Base-by-base conservation (phyloP, 2,888 invertebrate genomes). In the Penaeus monodon region DNA sequence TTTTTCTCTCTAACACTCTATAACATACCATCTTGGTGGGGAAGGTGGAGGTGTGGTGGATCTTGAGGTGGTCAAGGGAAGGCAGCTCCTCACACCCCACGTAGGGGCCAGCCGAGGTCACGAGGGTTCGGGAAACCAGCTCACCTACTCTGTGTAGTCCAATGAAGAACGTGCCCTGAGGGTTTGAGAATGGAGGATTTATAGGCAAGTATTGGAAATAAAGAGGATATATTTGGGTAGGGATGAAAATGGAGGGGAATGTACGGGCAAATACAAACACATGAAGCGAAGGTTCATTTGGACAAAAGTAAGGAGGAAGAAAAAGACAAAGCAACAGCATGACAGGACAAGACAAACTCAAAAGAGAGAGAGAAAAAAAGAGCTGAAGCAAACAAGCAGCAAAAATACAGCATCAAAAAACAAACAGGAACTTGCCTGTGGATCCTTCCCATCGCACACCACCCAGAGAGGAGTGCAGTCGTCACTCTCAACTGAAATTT, bases 401-500 rank as follows among this genome's bases (percentile, higher is more conserved):
- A 70, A 70, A 1, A 70, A 17, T 14, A 14, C 2, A 70, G 33
- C 22, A 70, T 20, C 6, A 70, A 29, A 70, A n/a, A 70, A 70
- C 14, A 70, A 29, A 77, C 57, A 29, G 44, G 64, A 66, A 66
- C 79, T 84, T 68, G 80, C 87, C 81, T 84, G 84, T 12, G 73
- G 44, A 76, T 88, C 87, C 63, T 66, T 84, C 12, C 87, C 87
- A 88, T 88, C 87, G 84, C 87, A 84, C 27, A 77, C 84, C 65
- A 88, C 74, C 87, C 87, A 88, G 20, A 88, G 57, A 27, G 87
- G 84, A 12, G 84, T 27, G 66, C 38, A 80, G 17, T 88, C 76
- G 14, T n/a, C 29, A 8, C 22, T 22, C 10, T 73, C 49, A n/a
- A 20, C 38, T 0, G 17, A 24, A 29, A 84, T 38, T 65, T 83